Percentiles rank a stretch among this genome's conserved stretches.
Evolutionary conservation across 2,797 vertebrate species (phyloP).

Genomic region (Sebastes taczanowskii): DNA sequence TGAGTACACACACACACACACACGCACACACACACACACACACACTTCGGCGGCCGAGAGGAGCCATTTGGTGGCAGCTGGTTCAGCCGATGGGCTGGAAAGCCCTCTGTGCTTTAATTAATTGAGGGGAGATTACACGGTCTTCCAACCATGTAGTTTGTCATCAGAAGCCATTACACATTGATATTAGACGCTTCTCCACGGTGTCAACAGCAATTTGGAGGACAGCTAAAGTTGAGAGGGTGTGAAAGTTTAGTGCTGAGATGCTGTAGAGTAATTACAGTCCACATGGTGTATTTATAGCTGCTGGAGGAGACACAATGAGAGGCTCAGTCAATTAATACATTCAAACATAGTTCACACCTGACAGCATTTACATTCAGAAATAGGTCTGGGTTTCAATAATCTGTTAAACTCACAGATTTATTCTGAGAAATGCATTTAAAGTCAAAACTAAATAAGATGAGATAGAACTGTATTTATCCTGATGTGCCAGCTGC

Average conservation of each 20-base stretch:
- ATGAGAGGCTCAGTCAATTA: not conserved
- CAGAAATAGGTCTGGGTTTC: not conserved
- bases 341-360: too few species aligned
- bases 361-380: fast-evolving
- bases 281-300: slow-evolving; percentile 18
- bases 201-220: slow-evolving; percentile 94
- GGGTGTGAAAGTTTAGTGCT: slow-evolving; percentile 49
- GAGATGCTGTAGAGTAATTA: slow-evolving; percentile 5
- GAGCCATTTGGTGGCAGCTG: slow-evolving; percentile 88
- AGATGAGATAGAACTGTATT: too few species aligned
- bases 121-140: slow-evolving; percentile 95
- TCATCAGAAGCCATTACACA: slow-evolving; percentile 94
- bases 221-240: slow-evolving; percentile 81
- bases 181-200: slow-evolving; percentile 94
- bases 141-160: slow-evolving; percentile 93
- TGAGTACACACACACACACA: slow-evolving; percentile 19
- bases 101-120: slow-evolving; percentile 90
- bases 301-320: not conserved
- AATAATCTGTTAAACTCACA: not conserved
- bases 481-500: too few species aligned
- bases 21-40: too few species aligned
- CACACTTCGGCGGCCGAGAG: slow-evolving; percentile 70
- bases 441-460: not conserved
- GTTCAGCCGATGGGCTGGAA: slow-evolving; percentile 65
- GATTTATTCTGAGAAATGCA: not conserved